These are phyloP conservation scores for Brachyptera risi DNA, from an alignment of 2,888 invertebrate genomes.

Conservation along the genomic window DNA sequence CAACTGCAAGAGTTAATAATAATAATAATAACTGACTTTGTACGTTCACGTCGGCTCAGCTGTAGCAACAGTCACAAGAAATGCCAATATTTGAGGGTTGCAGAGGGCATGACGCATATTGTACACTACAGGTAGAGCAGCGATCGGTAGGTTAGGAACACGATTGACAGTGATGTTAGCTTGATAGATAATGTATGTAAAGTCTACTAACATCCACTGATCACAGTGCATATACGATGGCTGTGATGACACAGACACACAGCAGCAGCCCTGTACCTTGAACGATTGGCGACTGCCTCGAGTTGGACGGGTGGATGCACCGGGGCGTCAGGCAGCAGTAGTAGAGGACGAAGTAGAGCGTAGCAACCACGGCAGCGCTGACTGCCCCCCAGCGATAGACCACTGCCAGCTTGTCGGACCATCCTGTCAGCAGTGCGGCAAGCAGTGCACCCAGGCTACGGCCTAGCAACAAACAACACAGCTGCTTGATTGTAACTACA, in stretches of 20 bases:
- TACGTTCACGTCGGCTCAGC: no score
- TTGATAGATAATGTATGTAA: background rate
- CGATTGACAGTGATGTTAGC: no score
- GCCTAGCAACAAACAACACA: constrained; percentile 50
- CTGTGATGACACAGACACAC: background rate
- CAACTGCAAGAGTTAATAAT: no score
- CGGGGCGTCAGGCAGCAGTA: constrained; percentile 70
- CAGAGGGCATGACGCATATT: no score
- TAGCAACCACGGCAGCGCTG: constrained; percentile 60
- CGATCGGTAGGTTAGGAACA: no score
- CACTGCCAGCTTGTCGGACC: constrained; percentile 19
- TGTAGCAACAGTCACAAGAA: no score
- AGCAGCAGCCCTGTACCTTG: constrained; percentile 50
- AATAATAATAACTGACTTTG: no score
- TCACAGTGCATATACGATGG: constrained; percentile 1
- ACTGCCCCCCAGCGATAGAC: constrained; percentile 61
- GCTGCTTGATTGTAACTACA: no score
- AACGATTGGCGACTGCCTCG: constrained; percentile 59
- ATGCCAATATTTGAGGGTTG: no score
- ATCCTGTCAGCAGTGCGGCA: constrained; percentile 42
- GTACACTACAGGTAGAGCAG: no score
- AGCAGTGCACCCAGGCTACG: constrained; percentile 69
- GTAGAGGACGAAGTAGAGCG: constrained; percentile 66
- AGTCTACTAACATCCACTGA: background rate
- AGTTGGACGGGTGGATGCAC: constrained; percentile 56